A percentile compares a stretch with the other conserved stretches of the same genome.
phyloP scores from a whole-genome alignment of 1,140 invertebrate genomes.

The Atta colombica region DNA sequence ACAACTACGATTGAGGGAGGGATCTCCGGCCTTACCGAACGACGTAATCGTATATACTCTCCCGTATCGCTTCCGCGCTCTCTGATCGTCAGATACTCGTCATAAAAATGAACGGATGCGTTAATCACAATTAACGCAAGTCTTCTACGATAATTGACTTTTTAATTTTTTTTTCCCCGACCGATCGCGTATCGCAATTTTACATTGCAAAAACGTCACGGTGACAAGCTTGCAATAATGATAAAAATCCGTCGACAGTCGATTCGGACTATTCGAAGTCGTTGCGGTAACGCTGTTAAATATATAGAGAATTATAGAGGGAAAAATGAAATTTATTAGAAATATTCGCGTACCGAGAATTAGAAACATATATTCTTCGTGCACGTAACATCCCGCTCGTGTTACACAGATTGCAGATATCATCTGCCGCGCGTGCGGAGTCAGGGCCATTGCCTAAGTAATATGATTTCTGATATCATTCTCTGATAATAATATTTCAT shows the following conservation, averaged over 20 bases:
- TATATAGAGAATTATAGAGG: too few relatives aligned
- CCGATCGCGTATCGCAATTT: not conserved
- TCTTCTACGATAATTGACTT: not conserved
- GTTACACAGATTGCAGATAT: slow-evolving; percentile 53
- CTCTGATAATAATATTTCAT: slow-evolving; percentile 17
- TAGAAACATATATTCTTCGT: not conserved
- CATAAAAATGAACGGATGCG: not conserved
- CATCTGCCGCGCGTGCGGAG: slow-evolving; percentile 40
- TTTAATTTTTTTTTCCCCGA: not conserved
- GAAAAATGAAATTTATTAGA: not conserved
- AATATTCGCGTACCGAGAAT: not conserved
- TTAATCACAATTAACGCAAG: not conserved
- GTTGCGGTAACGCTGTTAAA: not conserved
- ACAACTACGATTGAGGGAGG: slow-evolving; percentile 56
- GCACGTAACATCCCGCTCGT: not conserved
- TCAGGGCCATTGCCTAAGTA: slow-evolving; percentile 52
- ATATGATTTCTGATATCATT: slow-evolving; percentile 45
- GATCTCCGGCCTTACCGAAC: not conserved
- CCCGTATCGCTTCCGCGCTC: slow-evolving; percentile 10
- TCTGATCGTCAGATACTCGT: not conserved
- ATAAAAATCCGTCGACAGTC: not conserved
- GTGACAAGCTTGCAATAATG: not conserved
- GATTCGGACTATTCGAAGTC: not conserved
- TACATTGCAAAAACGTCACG: not conserved
- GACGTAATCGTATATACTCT: slow-evolving; percentile 45